Evolutionary conservation across 1,140 invertebrate species (phyloP).

Genomic region (Adelges cooleyi): DNA sequence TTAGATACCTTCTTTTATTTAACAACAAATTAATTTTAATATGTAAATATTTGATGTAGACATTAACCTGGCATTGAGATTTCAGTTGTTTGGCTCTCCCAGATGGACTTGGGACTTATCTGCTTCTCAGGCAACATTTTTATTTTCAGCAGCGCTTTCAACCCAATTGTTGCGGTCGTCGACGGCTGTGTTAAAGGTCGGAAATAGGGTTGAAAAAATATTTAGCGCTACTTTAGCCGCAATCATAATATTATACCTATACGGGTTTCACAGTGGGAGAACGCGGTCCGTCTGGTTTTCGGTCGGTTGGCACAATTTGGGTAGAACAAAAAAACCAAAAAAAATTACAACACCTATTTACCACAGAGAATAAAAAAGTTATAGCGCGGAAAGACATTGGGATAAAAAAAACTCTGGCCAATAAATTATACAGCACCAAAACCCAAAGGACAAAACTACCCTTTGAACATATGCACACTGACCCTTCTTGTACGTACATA

Average conservation of each 20-base stretch:
- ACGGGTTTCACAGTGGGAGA: too few species aligned
- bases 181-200: conserved; percentile 24
- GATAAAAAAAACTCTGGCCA: conserved; percentile 23
- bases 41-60: too few species aligned
- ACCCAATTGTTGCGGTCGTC: too few species aligned
- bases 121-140: too few species aligned
- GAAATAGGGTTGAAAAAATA: conserved; percentile 27
- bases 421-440: conserved; percentile 14
- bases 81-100: too few species aligned
- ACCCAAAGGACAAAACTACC: conserved; percentile 21
- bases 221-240: conserved; percentile 17
- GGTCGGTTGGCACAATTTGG: too few species aligned
- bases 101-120: too few species aligned
- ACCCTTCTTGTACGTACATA: conserved; percentile 15
- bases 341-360: not conserved
- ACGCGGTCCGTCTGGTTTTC: too few species aligned
- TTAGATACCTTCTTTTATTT: too few species aligned
- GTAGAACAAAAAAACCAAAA: not conserved
- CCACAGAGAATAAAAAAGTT: conserved; percentile 16
- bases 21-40: too few species aligned
- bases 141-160: too few species aligned
- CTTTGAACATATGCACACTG: conserved; percentile 25
- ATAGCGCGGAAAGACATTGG: conserved; percentile 8
- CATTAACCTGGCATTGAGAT: too few species aligned
- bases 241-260: not conserved